Percentiles rank a stretch among this genome's conserved stretches.
phyloP scores from a whole-genome alignment of 2,888 invertebrate genomes.

The Scrobipalpa atriplicella region DNA sequence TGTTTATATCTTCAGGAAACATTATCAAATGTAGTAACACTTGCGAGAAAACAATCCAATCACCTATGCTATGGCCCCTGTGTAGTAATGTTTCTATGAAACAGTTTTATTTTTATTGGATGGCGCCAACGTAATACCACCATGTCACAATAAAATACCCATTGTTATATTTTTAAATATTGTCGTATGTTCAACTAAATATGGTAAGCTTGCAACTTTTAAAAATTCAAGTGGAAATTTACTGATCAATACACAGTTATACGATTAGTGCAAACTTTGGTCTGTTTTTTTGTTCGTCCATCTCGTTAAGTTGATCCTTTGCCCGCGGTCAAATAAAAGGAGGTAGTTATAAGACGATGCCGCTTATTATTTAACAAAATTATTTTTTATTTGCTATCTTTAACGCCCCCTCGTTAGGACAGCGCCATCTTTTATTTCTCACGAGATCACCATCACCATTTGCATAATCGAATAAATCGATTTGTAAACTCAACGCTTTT shows the following conservation, averaged over 20 bases:
- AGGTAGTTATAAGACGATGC: constrained; percentile 75
- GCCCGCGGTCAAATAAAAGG: constrained; percentile 72
- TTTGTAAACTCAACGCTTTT: neutral
- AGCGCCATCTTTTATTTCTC: constrained; percentile 40
- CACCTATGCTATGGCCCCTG: neutral
- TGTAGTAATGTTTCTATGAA: neutral
- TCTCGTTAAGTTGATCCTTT: constrained; percentile 69
- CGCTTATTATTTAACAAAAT: constrained; percentile 77
- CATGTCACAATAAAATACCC: no score
- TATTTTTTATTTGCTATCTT: constrained; percentile 1
- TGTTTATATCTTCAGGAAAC: neutral
- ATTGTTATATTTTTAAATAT: no score
- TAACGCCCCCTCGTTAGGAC: constrained; percentile 58
- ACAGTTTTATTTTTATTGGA: neutral
- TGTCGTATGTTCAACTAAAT: neutral
- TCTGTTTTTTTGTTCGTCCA: constrained; percentile 1
- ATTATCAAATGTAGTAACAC: no score
- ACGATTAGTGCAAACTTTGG: constrained; percentile 46
- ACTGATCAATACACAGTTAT: constrained; percentile 4
- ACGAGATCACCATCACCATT: neutral
- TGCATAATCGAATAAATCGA: constrained; percentile 10
- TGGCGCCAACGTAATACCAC: neutral
- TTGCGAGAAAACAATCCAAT: no score
- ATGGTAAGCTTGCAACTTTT: neutral
- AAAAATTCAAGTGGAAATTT: neutral